These are phyloP conservation scores for Ptilodon capucinus DNA, from an alignment of 2,888 invertebrate genomes.

Conservation along the genomic window DNA sequence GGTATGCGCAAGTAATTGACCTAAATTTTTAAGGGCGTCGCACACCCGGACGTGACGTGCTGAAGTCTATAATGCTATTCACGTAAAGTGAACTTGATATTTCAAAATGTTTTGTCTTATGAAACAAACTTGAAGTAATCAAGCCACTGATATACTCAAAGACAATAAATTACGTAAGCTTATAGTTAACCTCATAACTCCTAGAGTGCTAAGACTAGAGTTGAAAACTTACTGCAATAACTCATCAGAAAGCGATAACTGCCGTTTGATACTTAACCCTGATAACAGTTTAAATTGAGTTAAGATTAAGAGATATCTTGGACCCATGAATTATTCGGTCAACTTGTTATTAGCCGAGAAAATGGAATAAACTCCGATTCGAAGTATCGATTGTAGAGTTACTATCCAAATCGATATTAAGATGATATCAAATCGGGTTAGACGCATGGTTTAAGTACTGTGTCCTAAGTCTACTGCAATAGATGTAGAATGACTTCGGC, in stretches of 20 bases:
- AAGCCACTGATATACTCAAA: too few species aligned
- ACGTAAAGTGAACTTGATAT: background rate
- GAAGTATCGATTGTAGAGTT: too few species aligned
- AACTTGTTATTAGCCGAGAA: too few species aligned
- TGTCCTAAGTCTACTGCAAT: too few species aligned
- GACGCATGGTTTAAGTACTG: too few species aligned
- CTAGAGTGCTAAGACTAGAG: slow-evolving; percentile 6
- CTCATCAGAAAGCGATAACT: slow-evolving; percentile 37
- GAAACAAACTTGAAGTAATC: too few species aligned
- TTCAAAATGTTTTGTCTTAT: too few species aligned
- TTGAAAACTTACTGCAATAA: slow-evolving; percentile 27
- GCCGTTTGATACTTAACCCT: slow-evolving; percentile 23
- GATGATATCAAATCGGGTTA: too few species aligned
- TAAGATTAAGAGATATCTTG: slow-evolving; percentile 17
- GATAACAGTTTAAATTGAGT: slow-evolving; percentile 45
- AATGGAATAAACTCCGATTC: too few species aligned
- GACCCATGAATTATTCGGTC: background rate
- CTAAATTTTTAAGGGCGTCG: slow-evolving; percentile 28
- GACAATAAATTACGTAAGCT: background rate
- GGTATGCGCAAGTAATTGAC: slow-evolving; percentile 32
- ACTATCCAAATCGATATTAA: too few species aligned
- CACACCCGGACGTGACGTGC: slow-evolving; percentile 14
- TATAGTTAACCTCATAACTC: slow-evolving; percentile 1
- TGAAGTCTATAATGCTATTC: background rate
- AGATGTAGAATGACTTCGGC: too few species aligned